Evolutionary conservation across 2,797 vertebrate genomes (phyloP).

Genomic region (Alcedo atthis): DNA sequence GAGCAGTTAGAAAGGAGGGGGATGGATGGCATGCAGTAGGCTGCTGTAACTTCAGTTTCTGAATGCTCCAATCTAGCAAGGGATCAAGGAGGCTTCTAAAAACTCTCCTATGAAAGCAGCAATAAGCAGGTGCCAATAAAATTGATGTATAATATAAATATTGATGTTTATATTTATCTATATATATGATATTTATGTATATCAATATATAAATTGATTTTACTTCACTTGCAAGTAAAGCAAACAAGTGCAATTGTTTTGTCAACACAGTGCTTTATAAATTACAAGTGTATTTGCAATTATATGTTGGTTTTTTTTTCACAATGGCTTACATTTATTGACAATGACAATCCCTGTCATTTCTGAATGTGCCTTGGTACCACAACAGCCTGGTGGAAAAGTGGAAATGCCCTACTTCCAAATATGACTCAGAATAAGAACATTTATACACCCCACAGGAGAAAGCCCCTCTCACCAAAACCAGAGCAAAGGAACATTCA

Average conservation of each 20-base stretch:
- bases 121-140: neutral
- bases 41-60: slow-evolving; percentile 30
- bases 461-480: neutral
- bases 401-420: neutral
- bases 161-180: too few relatives aligned
- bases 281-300: neutral
- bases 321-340: neutral
- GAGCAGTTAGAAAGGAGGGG: slow-evolving; percentile 14
- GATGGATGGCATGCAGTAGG: slow-evolving; percentile 18
- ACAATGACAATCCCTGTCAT: neutral
- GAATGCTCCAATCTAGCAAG: neutral
- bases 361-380: neutral
- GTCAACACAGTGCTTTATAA: neutral
- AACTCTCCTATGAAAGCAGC: neutral
- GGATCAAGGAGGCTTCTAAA: neutral
- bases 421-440: neutral
- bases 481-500: neutral
- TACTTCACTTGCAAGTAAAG: neutral
- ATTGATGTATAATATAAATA: too few relatives aligned
- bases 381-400: neutral
- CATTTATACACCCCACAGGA: neutral
- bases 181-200: too few relatives aligned
- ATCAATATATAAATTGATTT: neutral
- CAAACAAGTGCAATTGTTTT: neutral
- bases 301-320: neutral